Percentiles rank a stretch among this genome's conserved stretches.
Evolutionary conservation across 2,888 invertebrate genomes (phyloP).

Genomic region (Pocota personata): DNA sequence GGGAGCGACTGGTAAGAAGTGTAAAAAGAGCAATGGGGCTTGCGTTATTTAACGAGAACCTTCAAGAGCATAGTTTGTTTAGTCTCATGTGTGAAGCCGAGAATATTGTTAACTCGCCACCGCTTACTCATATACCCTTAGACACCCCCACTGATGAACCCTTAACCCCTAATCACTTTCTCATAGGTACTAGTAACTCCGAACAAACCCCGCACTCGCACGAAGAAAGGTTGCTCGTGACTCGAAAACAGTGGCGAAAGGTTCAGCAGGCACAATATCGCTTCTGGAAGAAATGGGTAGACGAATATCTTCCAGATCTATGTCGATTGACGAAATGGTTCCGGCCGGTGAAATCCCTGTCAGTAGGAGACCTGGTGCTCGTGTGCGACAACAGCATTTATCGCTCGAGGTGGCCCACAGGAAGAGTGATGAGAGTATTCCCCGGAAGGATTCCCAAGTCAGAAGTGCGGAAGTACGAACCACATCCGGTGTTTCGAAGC

Average conservation of each 20-base stretch:
- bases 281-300: background rate
- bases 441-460: background rate
- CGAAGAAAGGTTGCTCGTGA: background rate
- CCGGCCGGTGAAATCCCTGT: background rate
- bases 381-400: background rate
- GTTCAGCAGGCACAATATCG: too few relatives aligned
- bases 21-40: constrained; percentile 15
- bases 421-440: background rate
- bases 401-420: background rate
- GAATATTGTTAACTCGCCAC: background rate
- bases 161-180: constrained; percentile 40
- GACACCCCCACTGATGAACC: constrained; percentile 6
- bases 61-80: constrained; percentile 5
- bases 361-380: background rate
- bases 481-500: background rate
- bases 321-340: background rate
- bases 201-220: constrained; percentile 15
- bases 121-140: constrained; percentile 15
- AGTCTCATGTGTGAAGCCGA: background rate
- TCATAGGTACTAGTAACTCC: constrained; percentile 17
- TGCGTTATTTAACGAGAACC: background rate
- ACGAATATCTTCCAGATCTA: background rate
- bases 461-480: background rate
- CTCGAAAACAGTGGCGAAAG: background rate
- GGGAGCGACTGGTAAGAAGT: constrained; percentile 22